Evolutionary conservation across 1,140 invertebrate species (phyloP).

Genomic region (Atta colombica): DNA sequence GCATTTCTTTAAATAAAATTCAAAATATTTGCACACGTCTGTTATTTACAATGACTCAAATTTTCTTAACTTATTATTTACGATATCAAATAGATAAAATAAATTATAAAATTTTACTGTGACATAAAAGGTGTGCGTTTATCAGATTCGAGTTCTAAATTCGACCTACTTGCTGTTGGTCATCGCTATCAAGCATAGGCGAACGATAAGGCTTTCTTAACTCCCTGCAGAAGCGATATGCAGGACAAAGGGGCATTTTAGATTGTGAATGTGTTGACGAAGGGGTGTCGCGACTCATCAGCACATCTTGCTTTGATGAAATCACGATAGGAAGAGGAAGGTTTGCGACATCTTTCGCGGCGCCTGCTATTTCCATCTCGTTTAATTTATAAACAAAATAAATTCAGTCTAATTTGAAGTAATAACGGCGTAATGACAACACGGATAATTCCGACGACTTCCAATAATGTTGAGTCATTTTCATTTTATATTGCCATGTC

Average conservation of each 20-base stretch:
- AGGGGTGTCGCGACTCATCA: not conserved
- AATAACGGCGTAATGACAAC: not conserved
- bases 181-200: not conserved
- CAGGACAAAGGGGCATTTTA: slow-evolving; percentile 1
- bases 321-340: not conserved
- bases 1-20: not conserved
- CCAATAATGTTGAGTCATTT: slow-evolving; percentile 8
- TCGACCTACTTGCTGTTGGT: slow-evolving; percentile 36
- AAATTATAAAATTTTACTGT: not conserved
- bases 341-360: not conserved
- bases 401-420: not conserved
- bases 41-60: not conserved
- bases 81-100: not conserved
- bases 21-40: not conserved
- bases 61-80: not conserved
- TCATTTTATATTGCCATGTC: slow-evolving; percentile 18
- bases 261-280: not conserved
- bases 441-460: not conserved
- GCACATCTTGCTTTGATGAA: not conserved
- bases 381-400: not conserved
- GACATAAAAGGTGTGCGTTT: not conserved
- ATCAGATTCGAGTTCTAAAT: not conserved
- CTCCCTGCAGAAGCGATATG: slow-evolving; percentile 19
- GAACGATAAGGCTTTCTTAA: not conserved
- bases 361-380: slow-evolving; percentile 5